phyloP scores from a whole-genome alignment of 1,140 invertebrate species.

The Copidosoma floridanum region DNA sequence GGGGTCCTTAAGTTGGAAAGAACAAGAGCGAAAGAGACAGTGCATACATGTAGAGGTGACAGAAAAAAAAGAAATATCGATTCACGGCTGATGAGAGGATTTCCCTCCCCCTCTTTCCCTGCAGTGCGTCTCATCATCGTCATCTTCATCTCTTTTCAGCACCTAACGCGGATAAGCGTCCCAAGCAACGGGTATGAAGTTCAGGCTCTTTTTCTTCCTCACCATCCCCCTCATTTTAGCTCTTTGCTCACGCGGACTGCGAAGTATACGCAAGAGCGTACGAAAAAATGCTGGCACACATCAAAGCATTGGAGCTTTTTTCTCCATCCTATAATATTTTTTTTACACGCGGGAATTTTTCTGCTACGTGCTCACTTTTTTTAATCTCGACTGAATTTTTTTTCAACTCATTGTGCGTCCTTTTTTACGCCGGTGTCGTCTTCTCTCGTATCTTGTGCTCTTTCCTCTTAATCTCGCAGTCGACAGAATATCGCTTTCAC shows the following conservation, averaged over 20 bases:
- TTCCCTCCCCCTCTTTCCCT: background rate
- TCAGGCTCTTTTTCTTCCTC: conserved; percentile 6
- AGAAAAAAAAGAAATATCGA: conserved; percentile 26
- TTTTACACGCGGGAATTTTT: conserved; percentile 20
- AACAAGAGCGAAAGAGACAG: too few species aligned
- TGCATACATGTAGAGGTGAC: too few species aligned
- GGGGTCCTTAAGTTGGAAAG: background rate
- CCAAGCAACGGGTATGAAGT: conserved; percentile 9
- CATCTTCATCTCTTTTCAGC: conserved; percentile 7
- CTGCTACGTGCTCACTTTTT: background rate
- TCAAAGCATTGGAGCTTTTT: conserved; percentile 19
- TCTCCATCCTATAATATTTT: too few species aligned
- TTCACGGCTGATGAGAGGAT: conserved; percentile 25
- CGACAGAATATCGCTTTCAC: too few species aligned
- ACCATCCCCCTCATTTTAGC: background rate
- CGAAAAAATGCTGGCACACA: conserved; percentile 16
- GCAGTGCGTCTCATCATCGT: background rate
- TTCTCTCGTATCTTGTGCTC: background rate
- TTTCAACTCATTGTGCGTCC: background rate
- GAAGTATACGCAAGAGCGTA: background rate
- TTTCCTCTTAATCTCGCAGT: too few species aligned
- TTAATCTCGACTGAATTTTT: background rate
- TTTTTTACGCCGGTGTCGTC: too few species aligned
- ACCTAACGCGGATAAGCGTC: conserved; percentile 25
- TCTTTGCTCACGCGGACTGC: background rate